Conservation (phyloP, 53 echinoderm and acorn worm species). For the Zoroaster sp. region DNA sequence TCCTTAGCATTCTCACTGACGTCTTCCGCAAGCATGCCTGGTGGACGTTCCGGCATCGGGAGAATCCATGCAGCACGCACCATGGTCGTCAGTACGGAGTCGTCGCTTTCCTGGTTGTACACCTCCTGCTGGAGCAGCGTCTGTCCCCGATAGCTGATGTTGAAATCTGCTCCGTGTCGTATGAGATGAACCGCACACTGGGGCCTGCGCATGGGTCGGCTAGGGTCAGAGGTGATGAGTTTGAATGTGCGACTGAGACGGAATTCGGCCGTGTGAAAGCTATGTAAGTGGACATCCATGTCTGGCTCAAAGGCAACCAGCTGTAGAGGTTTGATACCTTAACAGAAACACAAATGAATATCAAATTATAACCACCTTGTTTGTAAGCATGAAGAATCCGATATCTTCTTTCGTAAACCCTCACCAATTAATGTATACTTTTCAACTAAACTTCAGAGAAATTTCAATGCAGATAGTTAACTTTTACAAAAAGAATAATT, state of each 20-base stretch:
- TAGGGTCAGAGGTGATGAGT: conserved; percentile 61
- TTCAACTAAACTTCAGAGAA: too few species aligned
- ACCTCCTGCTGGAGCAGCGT: conserved; percentile 87
- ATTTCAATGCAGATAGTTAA: too few species aligned
- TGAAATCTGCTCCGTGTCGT: conserved; percentile 76
- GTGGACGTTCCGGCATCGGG: conserved; percentile 56
- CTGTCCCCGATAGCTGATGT: conserved; percentile 64
- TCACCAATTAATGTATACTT: too few species aligned
- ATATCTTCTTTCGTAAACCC: too few species aligned
- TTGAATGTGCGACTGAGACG: conserved; percentile 67
- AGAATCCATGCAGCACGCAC: conserved; percentile 53
- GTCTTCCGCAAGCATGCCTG: conserved; percentile 10
- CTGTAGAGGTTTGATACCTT: conserved; percentile 74
- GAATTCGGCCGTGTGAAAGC: conserved; percentile 73
- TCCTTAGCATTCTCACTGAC: conserved; percentile 1
- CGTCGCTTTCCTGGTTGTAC: conserved; percentile 52
- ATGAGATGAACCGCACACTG: conserved; percentile 66
- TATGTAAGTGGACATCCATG: conserved; percentile 50
- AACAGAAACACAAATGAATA: too few species aligned
- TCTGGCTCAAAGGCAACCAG: conserved; percentile 78
- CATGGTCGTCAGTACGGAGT: conserved; percentile 58
- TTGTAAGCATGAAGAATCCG: too few species aligned
- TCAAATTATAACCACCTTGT: too few species aligned
- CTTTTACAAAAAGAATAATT: too few species aligned
- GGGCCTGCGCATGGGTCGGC: conserved; percentile 46